Conservation (phyloP, 2,113 vertebrate genomes). For the Sapayoa aenigma region DNA sequence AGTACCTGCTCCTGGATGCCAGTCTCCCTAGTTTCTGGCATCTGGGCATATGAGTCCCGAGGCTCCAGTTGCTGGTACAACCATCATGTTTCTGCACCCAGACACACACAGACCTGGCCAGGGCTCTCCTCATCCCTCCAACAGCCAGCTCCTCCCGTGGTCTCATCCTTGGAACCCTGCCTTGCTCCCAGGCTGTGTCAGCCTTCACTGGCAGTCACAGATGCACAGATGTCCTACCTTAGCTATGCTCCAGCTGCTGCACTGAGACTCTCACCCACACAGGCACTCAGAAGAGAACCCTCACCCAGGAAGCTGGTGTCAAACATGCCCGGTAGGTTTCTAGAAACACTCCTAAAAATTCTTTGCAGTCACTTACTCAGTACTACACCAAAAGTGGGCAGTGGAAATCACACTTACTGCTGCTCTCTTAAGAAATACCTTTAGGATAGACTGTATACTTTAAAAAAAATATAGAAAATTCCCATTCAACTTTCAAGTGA, state of each 20-base stretch:
- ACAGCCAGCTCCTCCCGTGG: not conserved
- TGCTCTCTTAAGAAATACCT: not conserved
- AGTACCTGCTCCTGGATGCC: not conserved
- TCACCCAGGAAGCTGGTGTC: not conserved
- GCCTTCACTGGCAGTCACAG: not conserved
- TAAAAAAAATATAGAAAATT: not conserved
- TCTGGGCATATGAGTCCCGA: not conserved
- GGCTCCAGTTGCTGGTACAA: not conserved
- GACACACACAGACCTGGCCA: not conserved
- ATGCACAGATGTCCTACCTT: not conserved
- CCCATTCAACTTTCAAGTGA: not conserved
- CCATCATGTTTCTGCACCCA: not conserved
- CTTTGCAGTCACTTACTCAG: not conserved
- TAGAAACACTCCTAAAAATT: not conserved
- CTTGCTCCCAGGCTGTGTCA: not conserved
- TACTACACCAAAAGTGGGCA: not conserved
- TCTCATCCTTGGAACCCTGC: not conserved
- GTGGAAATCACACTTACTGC: not conserved
- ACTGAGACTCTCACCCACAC: not conserved
- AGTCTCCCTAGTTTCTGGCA: not conserved
- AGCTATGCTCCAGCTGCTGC: not conserved
- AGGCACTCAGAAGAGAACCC: not conserved
- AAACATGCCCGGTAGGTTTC: not conserved
- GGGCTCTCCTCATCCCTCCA: not conserved
- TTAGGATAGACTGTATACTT: not conserved